phyloP scores from a whole-genome alignment of 2,888 invertebrate species.

The Scaptodrosophila latifasciaeformis region DNA sequence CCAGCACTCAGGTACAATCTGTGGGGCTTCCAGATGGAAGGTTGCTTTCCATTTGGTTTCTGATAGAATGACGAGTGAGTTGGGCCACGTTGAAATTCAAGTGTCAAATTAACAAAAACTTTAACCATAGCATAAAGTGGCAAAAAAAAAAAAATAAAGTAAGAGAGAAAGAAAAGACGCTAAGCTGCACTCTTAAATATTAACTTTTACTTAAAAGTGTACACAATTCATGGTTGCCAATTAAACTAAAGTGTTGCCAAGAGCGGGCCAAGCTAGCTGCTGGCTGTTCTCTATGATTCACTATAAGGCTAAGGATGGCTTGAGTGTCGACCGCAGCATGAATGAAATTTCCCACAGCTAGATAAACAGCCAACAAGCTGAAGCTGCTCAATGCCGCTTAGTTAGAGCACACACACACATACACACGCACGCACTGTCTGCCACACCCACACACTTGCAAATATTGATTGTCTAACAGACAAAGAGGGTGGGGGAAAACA shows the following conservation, averaged over 20 bases:
- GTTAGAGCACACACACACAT: conserved; percentile 1
- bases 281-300: background rate
- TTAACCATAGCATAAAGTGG: conserved; percentile 6
- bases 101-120: conserved; percentile 49
- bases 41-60: too few relatives aligned
- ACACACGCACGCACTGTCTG: conserved; percentile 1
- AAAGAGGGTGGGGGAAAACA: too few relatives aligned
- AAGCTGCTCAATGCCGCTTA: too few relatives aligned
- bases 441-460: conserved; percentile 40
- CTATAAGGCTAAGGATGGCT: too few relatives aligned
- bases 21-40: too few relatives aligned
- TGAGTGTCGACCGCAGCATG: conserved; percentile 27
- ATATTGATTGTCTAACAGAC: conserved; percentile 65
- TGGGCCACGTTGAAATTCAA: conserved; percentile 37
- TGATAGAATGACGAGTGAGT: too few relatives aligned
- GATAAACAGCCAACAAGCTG: conserved; percentile 50
- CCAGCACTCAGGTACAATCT: conserved; percentile 35
- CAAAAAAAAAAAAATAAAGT: background rate
- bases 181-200: conserved; percentile 41
- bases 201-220: conserved; percentile 65
- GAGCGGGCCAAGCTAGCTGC: background rate
- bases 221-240: conserved; percentile 54
- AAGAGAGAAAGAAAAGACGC: background rate
- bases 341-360: conserved; percentile 48
- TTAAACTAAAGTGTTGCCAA: conserved; percentile 61